Evolutionary conservation across 2,797 vertebrate species (phyloP).

Genomic region (Okamejei kenojei): DNA sequence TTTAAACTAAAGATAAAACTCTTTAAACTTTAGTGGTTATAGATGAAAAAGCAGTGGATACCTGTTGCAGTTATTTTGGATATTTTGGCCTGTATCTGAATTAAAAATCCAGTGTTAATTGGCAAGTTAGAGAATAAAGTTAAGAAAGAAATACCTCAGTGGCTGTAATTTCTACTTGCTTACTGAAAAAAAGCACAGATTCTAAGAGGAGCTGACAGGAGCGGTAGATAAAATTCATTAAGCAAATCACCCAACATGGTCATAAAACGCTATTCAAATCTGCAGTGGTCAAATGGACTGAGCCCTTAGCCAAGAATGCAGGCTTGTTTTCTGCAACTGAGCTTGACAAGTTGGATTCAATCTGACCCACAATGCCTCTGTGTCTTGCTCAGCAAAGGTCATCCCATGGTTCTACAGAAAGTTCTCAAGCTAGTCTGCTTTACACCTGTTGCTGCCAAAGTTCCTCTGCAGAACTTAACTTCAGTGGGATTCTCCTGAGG

Average conservation of each 20-base stretch:
- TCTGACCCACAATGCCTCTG: constrained; percentile 5
- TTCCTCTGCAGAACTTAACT: constrained; percentile 29
- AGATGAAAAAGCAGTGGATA: not conserved
- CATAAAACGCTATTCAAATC: constrained; percentile 9
- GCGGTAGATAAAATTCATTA: constrained; percentile 12
- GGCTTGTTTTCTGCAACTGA: not conserved
- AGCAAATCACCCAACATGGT: constrained; percentile 2
- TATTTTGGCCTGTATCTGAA: not conserved
- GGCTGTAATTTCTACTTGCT: not conserved
- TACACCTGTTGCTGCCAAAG: constrained; percentile 34
- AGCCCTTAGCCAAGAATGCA: not conserved
- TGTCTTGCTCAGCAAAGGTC: constrained; percentile 22
- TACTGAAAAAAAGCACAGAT: not conserved
- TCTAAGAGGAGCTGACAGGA: not conserved
- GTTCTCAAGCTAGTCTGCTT: constrained; percentile 16
- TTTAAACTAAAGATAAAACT: not conserved
- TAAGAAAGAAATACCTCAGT: not conserved
- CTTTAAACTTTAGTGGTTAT: not conserved
- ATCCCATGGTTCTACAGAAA: not conserved
- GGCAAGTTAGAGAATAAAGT: not conserved
- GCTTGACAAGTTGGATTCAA: not conserved
- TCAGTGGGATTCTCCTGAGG: constrained; percentile 27
- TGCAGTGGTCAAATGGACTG: not conserved
- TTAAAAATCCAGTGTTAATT: not conserved
- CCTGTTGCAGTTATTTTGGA: not conserved